A percentile compares a stretch with the other conserved stretches of the same genome.
phyloP scores from a whole-genome alignment of 2,888 invertebrate species.

The Rotaria socialis region DNA sequence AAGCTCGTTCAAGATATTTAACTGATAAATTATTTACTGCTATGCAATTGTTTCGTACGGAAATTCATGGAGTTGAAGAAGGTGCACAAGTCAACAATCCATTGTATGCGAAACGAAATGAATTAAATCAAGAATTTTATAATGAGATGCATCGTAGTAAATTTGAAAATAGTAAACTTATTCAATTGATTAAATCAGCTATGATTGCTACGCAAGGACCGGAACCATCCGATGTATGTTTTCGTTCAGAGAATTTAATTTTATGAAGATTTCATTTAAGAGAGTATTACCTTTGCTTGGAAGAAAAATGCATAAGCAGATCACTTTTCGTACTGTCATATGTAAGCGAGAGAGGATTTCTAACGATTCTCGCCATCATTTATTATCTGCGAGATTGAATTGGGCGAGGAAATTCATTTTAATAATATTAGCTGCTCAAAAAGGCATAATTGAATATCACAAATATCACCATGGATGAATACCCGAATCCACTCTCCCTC shows the following conservation, averaged over 20 bases:
- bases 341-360: no score
- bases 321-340: no score
- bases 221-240: slow-evolving; percentile 3
- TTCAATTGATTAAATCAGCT: slow-evolving; percentile 1
- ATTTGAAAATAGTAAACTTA: not conserved
- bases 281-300: no score
- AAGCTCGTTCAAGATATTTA: not conserved
- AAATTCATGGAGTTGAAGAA: slow-evolving; percentile 24
- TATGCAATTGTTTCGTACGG: slow-evolving; percentile 24
- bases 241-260: not conserved
- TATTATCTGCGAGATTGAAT: no score
- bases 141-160: slow-evolving; percentile 1
- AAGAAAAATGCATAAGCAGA: no score
- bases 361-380: no score
- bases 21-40: not conserved
- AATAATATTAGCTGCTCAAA: no score
- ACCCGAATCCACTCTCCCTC: no score
- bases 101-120: not conserved
- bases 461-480: no score
- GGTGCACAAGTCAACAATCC: slow-evolving; percentile 30
- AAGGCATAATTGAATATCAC: no score
- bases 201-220: slow-evolving; percentile 21
- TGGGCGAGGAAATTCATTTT: no score
- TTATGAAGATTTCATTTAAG: no score
- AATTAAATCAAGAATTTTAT: slow-evolving; percentile 12